A percentile compares a stretch with the other conserved stretches of the same genome.
phyloP scores from a whole-genome alignment of 2,113 vertebrate genomes.

The Alectura lathami region DNA sequence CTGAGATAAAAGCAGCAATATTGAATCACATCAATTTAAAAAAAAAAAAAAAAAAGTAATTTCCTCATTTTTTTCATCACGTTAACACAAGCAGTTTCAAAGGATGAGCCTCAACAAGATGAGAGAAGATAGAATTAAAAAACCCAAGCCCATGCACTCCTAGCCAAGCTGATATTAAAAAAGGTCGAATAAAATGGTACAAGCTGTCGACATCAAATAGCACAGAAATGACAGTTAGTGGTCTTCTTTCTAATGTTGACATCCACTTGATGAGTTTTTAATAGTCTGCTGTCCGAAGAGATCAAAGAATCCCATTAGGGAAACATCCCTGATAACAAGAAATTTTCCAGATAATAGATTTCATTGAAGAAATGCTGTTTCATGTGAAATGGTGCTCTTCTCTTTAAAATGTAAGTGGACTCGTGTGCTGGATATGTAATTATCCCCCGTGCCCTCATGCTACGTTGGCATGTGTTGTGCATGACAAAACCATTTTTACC shows the following conservation, averaged over 20 bases:
- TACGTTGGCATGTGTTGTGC: background rate
- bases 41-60: background rate
- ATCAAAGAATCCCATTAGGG: conserved; percentile 41
- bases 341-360: conserved; percentile 12
- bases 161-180: background rate
- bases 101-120: background rate
- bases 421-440: background rate
- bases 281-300: conserved; percentile 19
- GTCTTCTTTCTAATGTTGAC: background rate
- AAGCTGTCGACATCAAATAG: background rate
- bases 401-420: background rate
- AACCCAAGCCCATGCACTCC: background rate
- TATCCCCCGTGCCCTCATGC: background rate
- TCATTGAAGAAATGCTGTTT: conserved; percentile 26
- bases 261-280: conserved; percentile 13
- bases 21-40: background rate
- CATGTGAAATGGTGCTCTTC: background rate
- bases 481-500: background rate
- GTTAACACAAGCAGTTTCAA: background rate
- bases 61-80: background rate
- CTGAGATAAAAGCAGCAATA: conserved; percentile 13
- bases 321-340: background rate
- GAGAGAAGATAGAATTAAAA: background rate
- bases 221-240: background rate
- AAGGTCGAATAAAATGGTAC: background rate